A percentile compares a stretch with the other conserved stretches of the same genome.
These are phyloP conservation scores for Atta colombica DNA, from an alignment of 1,140 invertebrate genomes.

Conservation along the genomic window DNA sequence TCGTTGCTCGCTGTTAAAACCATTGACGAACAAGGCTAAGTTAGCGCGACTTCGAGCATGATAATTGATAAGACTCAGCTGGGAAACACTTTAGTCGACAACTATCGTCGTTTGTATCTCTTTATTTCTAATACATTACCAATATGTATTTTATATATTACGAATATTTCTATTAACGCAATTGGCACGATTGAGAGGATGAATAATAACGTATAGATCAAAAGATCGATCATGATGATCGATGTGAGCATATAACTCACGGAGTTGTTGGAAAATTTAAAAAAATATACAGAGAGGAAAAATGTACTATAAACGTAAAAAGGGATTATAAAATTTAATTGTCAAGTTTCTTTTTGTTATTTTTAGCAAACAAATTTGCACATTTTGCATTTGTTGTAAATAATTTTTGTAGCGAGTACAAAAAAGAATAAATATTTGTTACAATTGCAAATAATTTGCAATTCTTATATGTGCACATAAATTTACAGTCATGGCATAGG, in stretches of 20 bases:
- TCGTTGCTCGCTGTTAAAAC: constrained; percentile 18
- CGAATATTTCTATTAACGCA: neutral
- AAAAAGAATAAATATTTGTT: no score
- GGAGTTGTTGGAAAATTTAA: neutral
- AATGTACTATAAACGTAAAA: no score
- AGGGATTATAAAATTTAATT: no score
- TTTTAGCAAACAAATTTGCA: no score
- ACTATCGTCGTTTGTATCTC: neutral
- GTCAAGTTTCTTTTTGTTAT: no score
- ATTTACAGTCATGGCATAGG: no score
- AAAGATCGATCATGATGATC: neutral
- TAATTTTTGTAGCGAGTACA: no score
- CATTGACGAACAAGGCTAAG: constrained; percentile 1
- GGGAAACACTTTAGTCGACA: constrained; percentile 26
- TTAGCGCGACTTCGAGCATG: neutral
- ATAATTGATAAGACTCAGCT: constrained; percentile 57
- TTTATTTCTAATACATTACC: neutral
- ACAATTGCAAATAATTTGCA: no score
- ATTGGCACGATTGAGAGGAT: constrained; percentile 3
- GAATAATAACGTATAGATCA: neutral
- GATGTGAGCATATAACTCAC: neutral
- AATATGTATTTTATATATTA: neutral
- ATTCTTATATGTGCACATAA: no score
- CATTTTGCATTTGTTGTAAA: no score
- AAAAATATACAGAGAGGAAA: neutral